These are phyloP conservation scores for Lophura nycthemera DNA, from an alignment of 2,113 vertebrate genomes.

Conservation along the genomic window DNA sequence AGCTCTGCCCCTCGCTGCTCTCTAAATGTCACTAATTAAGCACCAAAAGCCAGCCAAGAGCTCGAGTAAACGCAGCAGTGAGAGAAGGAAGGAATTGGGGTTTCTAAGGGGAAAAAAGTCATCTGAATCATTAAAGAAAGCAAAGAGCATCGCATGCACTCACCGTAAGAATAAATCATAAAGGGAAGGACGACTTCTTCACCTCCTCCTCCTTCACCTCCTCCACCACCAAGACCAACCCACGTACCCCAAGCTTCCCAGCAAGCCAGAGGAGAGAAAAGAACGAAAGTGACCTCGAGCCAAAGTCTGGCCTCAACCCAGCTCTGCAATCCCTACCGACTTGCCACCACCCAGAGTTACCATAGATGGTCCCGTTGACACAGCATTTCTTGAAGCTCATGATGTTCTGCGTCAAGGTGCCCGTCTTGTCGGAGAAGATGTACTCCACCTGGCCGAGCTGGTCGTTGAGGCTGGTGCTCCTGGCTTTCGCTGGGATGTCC, in stretches of 20 bases:
- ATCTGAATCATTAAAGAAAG: not conserved
- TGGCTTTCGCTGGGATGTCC: constrained; percentile 82
- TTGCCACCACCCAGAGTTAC: constrained; percentile 47
- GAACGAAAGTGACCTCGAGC: not conserved
- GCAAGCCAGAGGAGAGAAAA: not conserved
- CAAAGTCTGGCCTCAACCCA: not conserved
- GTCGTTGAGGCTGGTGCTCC: constrained; percentile 88
- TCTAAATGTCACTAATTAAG: not conserved
- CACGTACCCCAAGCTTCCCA: too few species aligned
- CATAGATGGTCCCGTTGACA: constrained; percentile 83
- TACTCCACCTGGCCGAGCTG: constrained; percentile 93
- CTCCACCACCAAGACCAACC: not conserved
- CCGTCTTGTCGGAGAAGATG: constrained; percentile 94
- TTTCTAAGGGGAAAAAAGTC: not conserved
- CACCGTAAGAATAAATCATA: not conserved
- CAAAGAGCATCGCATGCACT: not conserved
- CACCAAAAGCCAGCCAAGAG: not conserved
- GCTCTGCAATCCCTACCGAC: not conserved
- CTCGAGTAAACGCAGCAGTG: fast-evolving
- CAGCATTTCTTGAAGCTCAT: constrained; percentile 94
- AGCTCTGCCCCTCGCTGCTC: not conserved
- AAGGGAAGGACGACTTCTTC: not conserved
- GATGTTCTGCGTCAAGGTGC: constrained; percentile 92
- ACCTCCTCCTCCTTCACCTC: not conserved
- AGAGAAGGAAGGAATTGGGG: not conserved